These are phyloP conservation scores for Podarcis cretensis DNA, from an alignment of 2,113 vertebrate species.

Conservation along the genomic window DNA sequence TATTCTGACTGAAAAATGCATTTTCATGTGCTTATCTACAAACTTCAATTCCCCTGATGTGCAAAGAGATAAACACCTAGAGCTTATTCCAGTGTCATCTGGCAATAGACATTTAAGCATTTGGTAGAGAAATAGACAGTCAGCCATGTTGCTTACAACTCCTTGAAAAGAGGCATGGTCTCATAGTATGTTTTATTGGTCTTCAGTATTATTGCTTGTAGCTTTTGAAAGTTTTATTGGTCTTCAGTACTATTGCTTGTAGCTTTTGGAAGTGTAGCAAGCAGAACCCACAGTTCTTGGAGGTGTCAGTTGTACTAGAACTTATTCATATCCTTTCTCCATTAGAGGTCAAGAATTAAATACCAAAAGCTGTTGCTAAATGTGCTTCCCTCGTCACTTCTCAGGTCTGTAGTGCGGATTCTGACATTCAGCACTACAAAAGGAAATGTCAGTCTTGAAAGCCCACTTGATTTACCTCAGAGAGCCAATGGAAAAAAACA, in stretches of 20 bases:
- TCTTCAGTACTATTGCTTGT: not conserved
- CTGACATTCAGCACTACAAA: constrained; percentile 48
- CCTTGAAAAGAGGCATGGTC: rapidly evolving
- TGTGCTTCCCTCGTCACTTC: constrained; percentile 19
- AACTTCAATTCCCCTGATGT: not conserved
- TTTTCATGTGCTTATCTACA: not conserved
- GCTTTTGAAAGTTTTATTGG: not conserved
- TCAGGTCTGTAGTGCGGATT: constrained; percentile 8
- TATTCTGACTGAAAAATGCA: not conserved
- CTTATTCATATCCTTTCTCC: not conserved
- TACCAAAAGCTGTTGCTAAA: constrained; percentile 12
- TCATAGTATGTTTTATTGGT: rapidly evolving
- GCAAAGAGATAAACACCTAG: not conserved
- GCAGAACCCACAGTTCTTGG: rapidly evolving
- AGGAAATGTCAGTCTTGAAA: constrained; percentile 41
- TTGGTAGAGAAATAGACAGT: not conserved
- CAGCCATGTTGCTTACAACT: not conserved
- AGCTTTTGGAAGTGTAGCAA: not conserved
- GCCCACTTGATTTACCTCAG: constrained; percentile 44
- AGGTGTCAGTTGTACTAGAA: not conserved
- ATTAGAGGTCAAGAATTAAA: constrained; percentile 22
- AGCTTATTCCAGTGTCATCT: not conserved
- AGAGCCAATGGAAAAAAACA: constrained; percentile 68
- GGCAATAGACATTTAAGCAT: not conserved
- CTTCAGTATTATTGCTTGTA: not conserved